Base-by-base conservation (phyloP, 2,797 vertebrate species). In the Melanogrammus aeglefinus region DNA sequence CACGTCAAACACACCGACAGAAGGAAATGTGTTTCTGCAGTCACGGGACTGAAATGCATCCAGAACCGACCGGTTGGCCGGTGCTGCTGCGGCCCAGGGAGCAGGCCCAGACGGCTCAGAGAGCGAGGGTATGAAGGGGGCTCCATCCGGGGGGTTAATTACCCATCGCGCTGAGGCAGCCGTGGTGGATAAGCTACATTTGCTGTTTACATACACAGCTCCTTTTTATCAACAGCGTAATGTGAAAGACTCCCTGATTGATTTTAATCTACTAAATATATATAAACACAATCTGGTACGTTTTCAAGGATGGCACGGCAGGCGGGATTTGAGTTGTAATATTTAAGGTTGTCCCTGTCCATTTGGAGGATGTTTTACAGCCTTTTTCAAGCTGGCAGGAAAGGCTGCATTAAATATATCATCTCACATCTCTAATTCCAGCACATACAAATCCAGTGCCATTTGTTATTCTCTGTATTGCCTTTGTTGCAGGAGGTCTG, bases 61-160 rank as follows among this genome's bases (percentile, higher is more conserved):
- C 21, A 8, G 57, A 8, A 6, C 57, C 7, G 57, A 1, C 57
- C 6, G 57, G 21, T 63, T 76, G 10, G 39, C 27, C 36, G 24
- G 24, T 72, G 69, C 69, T 77, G 38, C 27, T 75, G 73, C 78
- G 57, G 79, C 78, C 72, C 72, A 72, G 76, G 38, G 24, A 77
- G 80, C 80, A 80, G 77, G 71, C 86, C 86, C 81, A 18, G 47
- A 80, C 75, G 84, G 88, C 83, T 90, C 83, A 83, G 82, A 51
- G 2, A 77, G 78, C 82, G 78, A 80, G 77, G 83, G 88, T 85
- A 88, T 82, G 86, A 87, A 81, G 83, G 80, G 79, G 79, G 77
- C 82, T 39, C 38, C 38, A 9, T 39, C 38, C 38, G 7, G 38
- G 38, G 38, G 38, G 38, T 39, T 86, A 85, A 89, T 87, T 82